phyloP scores from a whole-genome alignment of 2,113 vertebrate genomes.

The Rhinopomastus cyanomelas region DNA sequence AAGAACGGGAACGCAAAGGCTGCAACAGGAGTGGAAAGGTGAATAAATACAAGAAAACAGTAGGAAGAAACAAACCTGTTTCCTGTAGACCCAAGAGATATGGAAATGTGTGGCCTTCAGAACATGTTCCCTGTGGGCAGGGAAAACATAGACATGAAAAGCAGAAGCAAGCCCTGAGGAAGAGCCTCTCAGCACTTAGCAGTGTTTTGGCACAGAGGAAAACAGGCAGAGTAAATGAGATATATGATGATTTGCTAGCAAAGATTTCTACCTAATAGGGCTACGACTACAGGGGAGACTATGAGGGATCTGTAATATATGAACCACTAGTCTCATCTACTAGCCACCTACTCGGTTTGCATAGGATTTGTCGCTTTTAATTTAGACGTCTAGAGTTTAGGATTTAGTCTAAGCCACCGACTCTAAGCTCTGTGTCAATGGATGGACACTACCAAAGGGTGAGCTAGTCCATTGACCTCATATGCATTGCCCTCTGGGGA shows the following conservation, averaged over 20 bases:
- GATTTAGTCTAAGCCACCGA: neutral
- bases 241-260: neutral
- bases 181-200: neutral
- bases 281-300: neutral
- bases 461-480: neutral
- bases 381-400: neutral
- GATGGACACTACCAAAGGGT: neutral
- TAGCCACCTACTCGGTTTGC: neutral
- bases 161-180: neutral
- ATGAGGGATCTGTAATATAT: neutral
- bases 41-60: neutral
- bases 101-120: neutral
- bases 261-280: rapidly evolving
- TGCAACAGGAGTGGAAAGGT: neutral
- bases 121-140: neutral
- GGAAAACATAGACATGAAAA: neutral
- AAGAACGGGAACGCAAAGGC: neutral
- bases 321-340: rapidly evolving
- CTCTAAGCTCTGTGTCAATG: neutral
- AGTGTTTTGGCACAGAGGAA: neutral
- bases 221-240: neutral
- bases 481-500: rapidly evolving
- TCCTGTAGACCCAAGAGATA: neutral
- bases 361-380: neutral
- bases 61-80: neutral